Base-by-base conservation (phyloP, 1,140 invertebrate genomes). In the Rhagoletis pomonella region DNA sequence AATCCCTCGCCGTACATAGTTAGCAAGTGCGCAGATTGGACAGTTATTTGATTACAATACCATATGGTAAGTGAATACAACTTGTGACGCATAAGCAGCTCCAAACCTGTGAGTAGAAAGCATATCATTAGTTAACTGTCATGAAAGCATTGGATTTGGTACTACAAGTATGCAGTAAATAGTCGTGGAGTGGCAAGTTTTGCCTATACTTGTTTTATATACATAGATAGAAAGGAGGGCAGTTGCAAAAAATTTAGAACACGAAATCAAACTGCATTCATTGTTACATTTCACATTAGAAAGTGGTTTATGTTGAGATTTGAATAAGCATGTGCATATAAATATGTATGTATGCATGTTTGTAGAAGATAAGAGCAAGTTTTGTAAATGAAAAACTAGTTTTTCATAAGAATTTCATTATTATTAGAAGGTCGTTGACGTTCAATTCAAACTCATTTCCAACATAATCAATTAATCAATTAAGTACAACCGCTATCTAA, bases 41-140 rank as follows among this genome's bases (percentile, higher is more conserved):
- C 92, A 0, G 95, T 95, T n/a, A 97, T 91, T 77, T 94, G 94
- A 65, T 94, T 93, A 91, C 97, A 97, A 88, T 97, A 95, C 62
- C 95, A 94, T 87, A 98, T 93, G 88, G 97, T 96, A 67, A 98
- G 92, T 88, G 96, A 95, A 10, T 94, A 93, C 47, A 97, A 94
- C 87, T 96, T 95, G 91, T 98, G 97, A 19, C 93, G 94, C 90
- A 96, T 93, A 44, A 98, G 91, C 19, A 95, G 94, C 86, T 94
- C 92, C 5, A 98, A 93, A 65, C 92, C 92, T 93, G 58, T 42
- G 85, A 85, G 12, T 50, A 86, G 77, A 86, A 3, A 2, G 6
- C 5, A n/a, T 19, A 67, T 67, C 7, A 19, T 19, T 67, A 3
- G 17, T 6, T 39, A 10, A 19, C 5, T 9, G 64, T n/a, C 5